Percentiles rank a stretch among this genome's conserved stretches.
phyloP scores from a whole-genome alignment of 2,888 invertebrate genomes.

The Melipona beecheii region DNA sequence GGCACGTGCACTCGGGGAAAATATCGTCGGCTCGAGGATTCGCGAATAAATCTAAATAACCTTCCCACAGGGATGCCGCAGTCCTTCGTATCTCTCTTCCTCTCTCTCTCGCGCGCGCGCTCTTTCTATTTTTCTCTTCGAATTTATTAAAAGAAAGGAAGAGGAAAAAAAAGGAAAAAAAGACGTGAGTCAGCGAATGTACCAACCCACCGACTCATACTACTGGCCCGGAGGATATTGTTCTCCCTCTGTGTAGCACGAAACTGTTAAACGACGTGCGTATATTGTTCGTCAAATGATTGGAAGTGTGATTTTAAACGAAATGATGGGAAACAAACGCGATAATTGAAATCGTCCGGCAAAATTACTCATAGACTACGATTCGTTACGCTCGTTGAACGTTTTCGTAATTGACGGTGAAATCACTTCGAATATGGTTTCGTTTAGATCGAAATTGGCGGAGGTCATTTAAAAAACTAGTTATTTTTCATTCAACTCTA shows the following conservation, averaged over 20 bases:
- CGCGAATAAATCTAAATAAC: conserved; percentile 73
- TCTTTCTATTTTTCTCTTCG: conserved; percentile 9
- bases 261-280: neutral
- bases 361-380: conserved; percentile 4
- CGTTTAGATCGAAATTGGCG: conserved; percentile 8
- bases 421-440: neutral
- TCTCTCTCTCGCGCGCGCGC: no score
- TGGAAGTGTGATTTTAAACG: neutral
- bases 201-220: conserved; percentile 35
- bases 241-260: neutral
- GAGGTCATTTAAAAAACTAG: neutral
- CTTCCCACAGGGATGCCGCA: conserved; percentile 56
- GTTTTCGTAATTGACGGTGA: neutral
- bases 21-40: conserved; percentile 69
- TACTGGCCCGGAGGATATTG: neutral
- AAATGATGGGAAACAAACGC: neutral
- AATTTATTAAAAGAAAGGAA: conserved; percentile 37
- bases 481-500: neutral
- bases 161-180: neutral
- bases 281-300: neutral
- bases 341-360: conserved; percentile 14
- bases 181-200: neutral
- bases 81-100: conserved; percentile 54
- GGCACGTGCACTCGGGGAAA: conserved; percentile 69
- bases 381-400: conserved; percentile 1